A percentile compares a stretch with the other conserved stretches of the same genome.
phyloP scores from a whole-genome alignment of 2,113 vertebrate genomes.

The Protobothrops mucrosquamatus region DNA sequence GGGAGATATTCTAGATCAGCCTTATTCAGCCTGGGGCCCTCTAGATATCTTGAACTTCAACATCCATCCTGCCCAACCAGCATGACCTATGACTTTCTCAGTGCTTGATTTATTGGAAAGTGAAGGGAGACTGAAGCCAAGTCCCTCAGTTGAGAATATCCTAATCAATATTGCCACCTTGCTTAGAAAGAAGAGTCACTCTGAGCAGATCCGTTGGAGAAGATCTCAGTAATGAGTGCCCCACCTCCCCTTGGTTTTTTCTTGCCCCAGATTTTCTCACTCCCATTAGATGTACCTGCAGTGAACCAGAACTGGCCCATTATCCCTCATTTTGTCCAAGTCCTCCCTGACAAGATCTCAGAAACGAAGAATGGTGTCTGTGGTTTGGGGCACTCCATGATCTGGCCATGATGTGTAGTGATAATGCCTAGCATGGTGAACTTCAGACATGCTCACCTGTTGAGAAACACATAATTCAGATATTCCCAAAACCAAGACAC shows the following conservation, averaged over 20 bases:
- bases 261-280: not conserved
- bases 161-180: not conserved
- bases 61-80: not conserved
- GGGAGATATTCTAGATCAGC: not conserved
- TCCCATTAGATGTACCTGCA: slow-evolving; percentile 74
- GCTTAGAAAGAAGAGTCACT: not conserved
- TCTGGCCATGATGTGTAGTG: slow-evolving; percentile 86
- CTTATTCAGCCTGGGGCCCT: not conserved
- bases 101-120: not conserved
- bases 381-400: slow-evolving; percentile 77
- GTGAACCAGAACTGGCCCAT: slow-evolving; percentile 76
- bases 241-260: not conserved
- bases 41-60: not conserved
- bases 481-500: not conserved
- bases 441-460: slow-evolving; percentile 61
- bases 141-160: not conserved
- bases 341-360: slow-evolving; percentile 67
- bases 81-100: not conserved
- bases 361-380: slow-evolving; percentile 75
- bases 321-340: slow-evolving; percentile 55
- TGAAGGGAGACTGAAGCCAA: not conserved
- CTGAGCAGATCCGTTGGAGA: not conserved
- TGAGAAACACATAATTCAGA: not conserved
- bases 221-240: not conserved
- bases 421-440: slow-evolving; percentile 74